Conservation (phyloP, 2,888 invertebrate species). For the Globia sparganii region DNA sequence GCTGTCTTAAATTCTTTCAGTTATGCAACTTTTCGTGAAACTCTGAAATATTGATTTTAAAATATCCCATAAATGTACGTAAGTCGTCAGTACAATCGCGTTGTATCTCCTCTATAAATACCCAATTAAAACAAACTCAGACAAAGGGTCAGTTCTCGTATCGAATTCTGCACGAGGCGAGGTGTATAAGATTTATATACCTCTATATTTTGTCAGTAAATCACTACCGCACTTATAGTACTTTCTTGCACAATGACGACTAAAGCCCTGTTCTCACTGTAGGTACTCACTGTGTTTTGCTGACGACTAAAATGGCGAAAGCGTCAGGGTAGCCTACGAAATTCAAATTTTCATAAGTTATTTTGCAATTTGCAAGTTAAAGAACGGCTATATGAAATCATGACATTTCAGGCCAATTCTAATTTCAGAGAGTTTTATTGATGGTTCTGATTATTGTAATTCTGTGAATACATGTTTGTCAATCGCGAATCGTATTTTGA, state of each 20-base stretch:
- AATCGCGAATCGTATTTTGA: too few species aligned
- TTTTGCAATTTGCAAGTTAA: too few species aligned
- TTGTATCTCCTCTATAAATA: conserved; percentile 7
- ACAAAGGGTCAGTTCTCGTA: conserved; percentile 2
- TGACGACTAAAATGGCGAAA: background rate
- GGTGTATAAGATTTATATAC: background rate
- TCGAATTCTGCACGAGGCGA: conserved; percentile 13
- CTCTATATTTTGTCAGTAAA: conserved; percentile 31
- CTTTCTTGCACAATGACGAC: background rate
- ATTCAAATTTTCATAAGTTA: background rate
- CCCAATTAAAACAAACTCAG: conserved; percentile 28
- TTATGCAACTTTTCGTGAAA: background rate
- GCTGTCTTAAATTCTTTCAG: background rate
- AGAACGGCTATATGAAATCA: too few species aligned
- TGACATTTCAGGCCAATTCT: background rate
- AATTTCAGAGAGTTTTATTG: background rate
- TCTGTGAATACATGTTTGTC: background rate
- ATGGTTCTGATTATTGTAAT: background rate
- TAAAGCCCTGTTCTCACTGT: background rate
- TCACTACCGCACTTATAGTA: conserved; percentile 8
- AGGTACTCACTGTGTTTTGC: background rate
- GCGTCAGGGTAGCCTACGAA: background rate
- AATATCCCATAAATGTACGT: background rate
- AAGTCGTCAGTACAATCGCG: conserved; percentile 6
- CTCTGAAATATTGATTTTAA: background rate